A percentile compares a stretch with the other conserved stretches of the same genome.
Conservation (phyloP, 2,113 vertebrate species). For the Gila orcuttii region DNA sequence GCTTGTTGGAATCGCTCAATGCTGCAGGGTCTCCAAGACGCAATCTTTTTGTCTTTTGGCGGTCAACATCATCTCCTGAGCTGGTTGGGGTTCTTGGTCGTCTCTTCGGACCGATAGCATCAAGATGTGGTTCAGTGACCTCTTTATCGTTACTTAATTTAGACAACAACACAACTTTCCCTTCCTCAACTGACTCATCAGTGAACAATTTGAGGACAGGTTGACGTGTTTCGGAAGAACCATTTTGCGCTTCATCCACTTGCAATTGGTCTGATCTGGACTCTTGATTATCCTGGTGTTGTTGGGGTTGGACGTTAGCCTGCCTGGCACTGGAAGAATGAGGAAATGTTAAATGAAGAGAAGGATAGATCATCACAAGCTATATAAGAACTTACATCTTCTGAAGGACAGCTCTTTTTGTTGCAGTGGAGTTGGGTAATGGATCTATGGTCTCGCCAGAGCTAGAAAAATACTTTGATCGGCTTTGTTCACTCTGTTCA, state of each 20-base stretch:
- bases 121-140: background rate
- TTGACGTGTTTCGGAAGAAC: background rate
- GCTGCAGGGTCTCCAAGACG: conserved; percentile 66
- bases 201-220: background rate
- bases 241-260: background rate
- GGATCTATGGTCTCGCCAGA: conserved; percentile 76
- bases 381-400: conserved; percentile 58
- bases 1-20: conserved; percentile 54
- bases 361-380: conserved; percentile 44
- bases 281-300: conserved; percentile 48
- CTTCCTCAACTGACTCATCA: background rate
- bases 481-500: conserved; percentile 67
- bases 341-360: conserved; percentile 51
- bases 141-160: conserved; percentile 17
- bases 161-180: background rate
- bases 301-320: conserved; percentile 66
- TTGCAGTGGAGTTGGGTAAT: conserved; percentile 69
- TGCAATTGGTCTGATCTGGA: conserved; percentile 57
- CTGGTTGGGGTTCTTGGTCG: conserved; percentile 61
- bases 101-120: conserved; percentile 52
- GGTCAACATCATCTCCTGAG: conserved; percentile 65
- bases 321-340: conserved; percentile 78
- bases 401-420: conserved; percentile 68
- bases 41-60: conserved; percentile 67
- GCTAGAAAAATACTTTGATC: conserved; percentile 85